phyloP scores from a whole-genome alignment of 1,140 invertebrate species.

The Chlorops oryzae region DNA sequence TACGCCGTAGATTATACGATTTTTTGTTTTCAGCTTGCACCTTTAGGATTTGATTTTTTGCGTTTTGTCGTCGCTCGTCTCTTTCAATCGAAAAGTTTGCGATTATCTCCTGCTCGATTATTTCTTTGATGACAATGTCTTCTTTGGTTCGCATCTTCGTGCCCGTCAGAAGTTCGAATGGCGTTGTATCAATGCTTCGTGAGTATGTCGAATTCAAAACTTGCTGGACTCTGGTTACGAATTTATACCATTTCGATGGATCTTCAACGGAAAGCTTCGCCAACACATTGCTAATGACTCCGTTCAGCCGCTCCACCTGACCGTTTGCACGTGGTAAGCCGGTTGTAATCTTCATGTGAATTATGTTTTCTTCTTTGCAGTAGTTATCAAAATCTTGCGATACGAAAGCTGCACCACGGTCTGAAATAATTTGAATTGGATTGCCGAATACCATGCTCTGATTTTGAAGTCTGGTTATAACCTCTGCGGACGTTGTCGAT shows the following conservation, averaged over 20 bases:
- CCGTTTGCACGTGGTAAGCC: too few species aligned
- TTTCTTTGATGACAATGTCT: conserved; percentile 1
- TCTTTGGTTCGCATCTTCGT: conserved; percentile 7
- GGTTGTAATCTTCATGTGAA: too few species aligned
- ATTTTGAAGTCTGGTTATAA: too few species aligned
- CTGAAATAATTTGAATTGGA: conserved; percentile 7
- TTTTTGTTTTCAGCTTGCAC: conserved; percentile 4
- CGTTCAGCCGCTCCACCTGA: conserved; percentile 25
- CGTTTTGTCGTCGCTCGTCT: not conserved
- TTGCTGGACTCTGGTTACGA: conserved; percentile 6
- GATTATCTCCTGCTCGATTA: too few species aligned
- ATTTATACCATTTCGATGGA: conserved; percentile 10
- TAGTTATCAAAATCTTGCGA: too few species aligned
- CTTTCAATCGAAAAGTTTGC: too few species aligned
- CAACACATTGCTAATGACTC: conserved; percentile 14
- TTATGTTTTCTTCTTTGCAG: too few species aligned
- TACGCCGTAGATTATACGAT: conserved; percentile 4
- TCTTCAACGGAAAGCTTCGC: conserved; percentile 4
- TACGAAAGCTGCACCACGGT: too few species aligned
- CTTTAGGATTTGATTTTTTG: conserved; percentile 10
- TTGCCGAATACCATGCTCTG: too few species aligned
- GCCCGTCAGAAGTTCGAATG: conserved; percentile 8
- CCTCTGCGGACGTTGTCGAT: conserved; percentile 27
- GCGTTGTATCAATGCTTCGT: conserved; percentile 7
- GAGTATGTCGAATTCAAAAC: conserved; percentile 8